A percentile compares a stretch with the other conserved stretches of the same genome.
Evolutionary conservation across 2,888 invertebrate species (phyloP).

Genomic region (Synergus itoensis): DNA sequence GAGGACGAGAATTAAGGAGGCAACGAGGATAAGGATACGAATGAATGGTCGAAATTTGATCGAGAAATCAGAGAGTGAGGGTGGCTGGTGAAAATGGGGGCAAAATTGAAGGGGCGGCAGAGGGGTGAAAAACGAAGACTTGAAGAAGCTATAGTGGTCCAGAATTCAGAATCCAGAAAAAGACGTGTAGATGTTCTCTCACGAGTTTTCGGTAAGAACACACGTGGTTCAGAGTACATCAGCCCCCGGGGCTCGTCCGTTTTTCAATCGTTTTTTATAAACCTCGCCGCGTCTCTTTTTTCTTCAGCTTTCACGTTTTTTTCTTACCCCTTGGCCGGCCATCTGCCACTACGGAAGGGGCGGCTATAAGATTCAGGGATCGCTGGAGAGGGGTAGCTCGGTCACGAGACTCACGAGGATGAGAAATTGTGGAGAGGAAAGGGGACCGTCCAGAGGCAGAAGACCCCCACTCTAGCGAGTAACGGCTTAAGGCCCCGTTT

Average conservation of each 20-base stretch:
- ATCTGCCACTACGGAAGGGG: constrained; percentile 80
- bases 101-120: constrained; percentile 49
- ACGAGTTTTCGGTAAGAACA: constrained; percentile 66
- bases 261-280: constrained; percentile 76
- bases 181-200: constrained; percentile 60
- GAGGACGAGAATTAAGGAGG: constrained; percentile 59
- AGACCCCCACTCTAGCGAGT: constrained; percentile 58
- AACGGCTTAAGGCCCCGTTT: constrained; percentile 70
- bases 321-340: constrained; percentile 79
- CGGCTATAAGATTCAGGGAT: constrained; percentile 77
- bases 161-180: constrained; percentile 46
- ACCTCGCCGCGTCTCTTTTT: constrained; percentile 64
- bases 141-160: constrained; percentile 8
- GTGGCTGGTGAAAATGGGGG: constrained; percentile 26
- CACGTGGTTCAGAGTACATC: constrained; percentile 70
- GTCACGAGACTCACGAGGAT: constrained; percentile 49
- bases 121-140: constrained; percentile 52
- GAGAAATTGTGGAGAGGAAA: constrained; percentile 55
- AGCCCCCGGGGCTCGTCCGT: constrained; percentile 63
- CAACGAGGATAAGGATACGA: constrained; percentile 57
- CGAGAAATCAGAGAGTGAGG: constrained; percentile 63
- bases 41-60: constrained; percentile 76
- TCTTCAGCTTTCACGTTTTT: constrained; percentile 71
- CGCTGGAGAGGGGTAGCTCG: constrained; percentile 49
- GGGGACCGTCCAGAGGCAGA: constrained; percentile 42